Base-by-base conservation (phyloP, 1,140 invertebrate genomes). In the Anthonomus grandis region DNA sequence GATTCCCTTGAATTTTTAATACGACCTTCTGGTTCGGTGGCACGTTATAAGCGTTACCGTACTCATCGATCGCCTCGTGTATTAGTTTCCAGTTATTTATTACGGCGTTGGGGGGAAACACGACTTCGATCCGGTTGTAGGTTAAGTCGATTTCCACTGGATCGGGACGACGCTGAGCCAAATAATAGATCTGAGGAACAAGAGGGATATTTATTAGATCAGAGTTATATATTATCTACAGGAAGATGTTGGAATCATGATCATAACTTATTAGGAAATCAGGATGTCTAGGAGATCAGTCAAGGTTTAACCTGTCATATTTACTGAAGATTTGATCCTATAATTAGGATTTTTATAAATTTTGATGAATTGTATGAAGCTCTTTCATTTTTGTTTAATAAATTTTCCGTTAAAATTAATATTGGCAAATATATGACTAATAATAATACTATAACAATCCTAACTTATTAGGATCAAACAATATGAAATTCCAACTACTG, bases 351-450 rank as follows among this genome's bases (percentile, higher is more conserved):
- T 34, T 34, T 34, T 34, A 34, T 1, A 13, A 34, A n/a, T n/a
- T n/a, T 34, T 34, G 31, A 34, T 13, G 10, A 34, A 34, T 12
- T 34, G 31, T 13, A 34, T 10, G 31, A 34, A 34, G 31, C 31
- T 12, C 2, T 13, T 10, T 13, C 13, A 12, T 34, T 12, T 34
- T 34, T 2, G 15, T 2, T 1, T 1, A 34, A 10, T 34, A 10
- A 34, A 10, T 13, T 10, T 12, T 34, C 10, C 31, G 31, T 34
- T 34, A 13, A 10, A 12, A 13, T 12, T 34, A 13, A 12, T 34
- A 19, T 48, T 48, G 46, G n/a, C n/a, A n/a, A n/a, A n/a, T n/a
- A n/a, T n/a, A n/a, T 48, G 12, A n/a, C 46, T 48, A 8, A 48
- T 8, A 23, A 22, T 22, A 12, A 39, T 39, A 6, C 4, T 17